phyloP scores from a whole-genome alignment of 2,113 vertebrate genomes.

The Noctilio leporinus region DNA sequence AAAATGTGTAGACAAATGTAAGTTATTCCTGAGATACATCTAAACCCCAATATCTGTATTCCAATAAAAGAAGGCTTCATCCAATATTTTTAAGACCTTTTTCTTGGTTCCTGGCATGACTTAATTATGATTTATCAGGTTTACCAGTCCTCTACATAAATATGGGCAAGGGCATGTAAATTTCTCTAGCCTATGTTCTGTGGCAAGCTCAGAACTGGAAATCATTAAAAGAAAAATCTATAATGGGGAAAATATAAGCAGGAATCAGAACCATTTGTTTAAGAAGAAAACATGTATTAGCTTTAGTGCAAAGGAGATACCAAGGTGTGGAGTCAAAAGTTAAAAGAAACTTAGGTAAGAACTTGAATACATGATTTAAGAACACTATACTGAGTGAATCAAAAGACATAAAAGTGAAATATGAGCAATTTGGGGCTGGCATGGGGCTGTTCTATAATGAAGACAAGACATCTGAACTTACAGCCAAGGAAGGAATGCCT shows the following conservation, averaged over 20 bases:
- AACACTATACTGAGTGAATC: slow-evolving; percentile 16
- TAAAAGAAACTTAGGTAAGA: not conserved
- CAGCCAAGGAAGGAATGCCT: slow-evolving; percentile 1
- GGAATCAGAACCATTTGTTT: not conserved
- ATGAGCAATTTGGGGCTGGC: slow-evolving; percentile 2
- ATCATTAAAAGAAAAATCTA: not conserved
- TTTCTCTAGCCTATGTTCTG: not conserved
- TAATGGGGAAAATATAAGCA: not conserved
- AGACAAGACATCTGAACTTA: slow-evolving; percentile 34
- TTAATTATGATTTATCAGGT: not conserved
- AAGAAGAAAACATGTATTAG: not conserved
- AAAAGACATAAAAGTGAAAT: slow-evolving; percentile 30
- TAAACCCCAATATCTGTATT: not conserved
- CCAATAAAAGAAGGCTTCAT: not conserved
- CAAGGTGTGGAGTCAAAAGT: slow-evolving; percentile 11
- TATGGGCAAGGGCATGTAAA: not conserved
- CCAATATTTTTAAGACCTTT: not conserved
- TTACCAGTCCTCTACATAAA: not conserved
- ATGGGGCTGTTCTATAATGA: not conserved
- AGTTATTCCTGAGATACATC: slow-evolving; percentile 17
- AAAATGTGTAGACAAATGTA: not conserved
- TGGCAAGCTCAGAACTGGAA: not conserved
- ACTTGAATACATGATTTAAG: slow-evolving; percentile 19
- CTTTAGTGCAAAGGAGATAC: not conserved
- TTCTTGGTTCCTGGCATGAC: not conserved